These are phyloP conservation scores for Dryas iulia DNA, from an alignment of 1,140 invertebrate species.

Conservation along the genomic window DNA sequence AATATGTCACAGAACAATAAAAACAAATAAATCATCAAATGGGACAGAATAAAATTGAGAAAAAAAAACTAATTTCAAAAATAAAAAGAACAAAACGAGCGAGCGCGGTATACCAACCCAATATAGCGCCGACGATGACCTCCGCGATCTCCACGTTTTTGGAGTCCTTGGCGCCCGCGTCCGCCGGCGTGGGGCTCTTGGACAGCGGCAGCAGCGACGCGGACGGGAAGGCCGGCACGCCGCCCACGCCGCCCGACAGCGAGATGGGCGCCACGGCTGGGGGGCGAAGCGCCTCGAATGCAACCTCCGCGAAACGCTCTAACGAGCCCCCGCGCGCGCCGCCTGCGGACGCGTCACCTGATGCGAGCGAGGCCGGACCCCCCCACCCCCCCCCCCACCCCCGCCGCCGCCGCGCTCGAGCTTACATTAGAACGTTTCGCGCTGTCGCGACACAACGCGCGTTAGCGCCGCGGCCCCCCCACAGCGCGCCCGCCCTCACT, in stretches of 20 bases:
- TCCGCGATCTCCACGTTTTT: conserved; percentile 97
- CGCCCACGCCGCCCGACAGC: conserved; percentile 85
- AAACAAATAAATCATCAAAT: too few species aligned
- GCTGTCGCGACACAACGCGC: conserved; percentile 51
- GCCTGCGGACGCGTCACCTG: conserved; percentile 74
- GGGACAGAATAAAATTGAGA: too few species aligned
- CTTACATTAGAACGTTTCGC: conserved; percentile 75
- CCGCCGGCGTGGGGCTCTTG: conserved; percentile 92
- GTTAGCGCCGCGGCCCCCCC: conserved; percentile 40
- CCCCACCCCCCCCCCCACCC: conserved; percentile 76
- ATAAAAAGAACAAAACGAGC: too few species aligned
- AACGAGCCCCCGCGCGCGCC: conserved; percentile 83
- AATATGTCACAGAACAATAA: too few species aligned
- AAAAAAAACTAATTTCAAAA: too few species aligned
- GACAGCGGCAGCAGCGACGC: conserved; percentile 89
- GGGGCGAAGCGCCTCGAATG: conserved; percentile 86
- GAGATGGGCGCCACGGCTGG: conserved; percentile 85
- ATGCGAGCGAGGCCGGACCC: conserved; percentile 27
- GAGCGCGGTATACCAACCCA: conserved; percentile 82
- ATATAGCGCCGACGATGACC: conserved; percentile 97
- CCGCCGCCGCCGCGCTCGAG: conserved; percentile 21
- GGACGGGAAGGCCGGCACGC: conserved; percentile 86
- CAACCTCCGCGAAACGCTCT: conserved; percentile 85
- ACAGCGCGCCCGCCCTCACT: conserved; percentile 31
- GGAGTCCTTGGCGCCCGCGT: conserved; percentile 86